phyloP scores from a whole-genome alignment of 2,797 vertebrate genomes.

The Eulemur rubriventer region DNA sequence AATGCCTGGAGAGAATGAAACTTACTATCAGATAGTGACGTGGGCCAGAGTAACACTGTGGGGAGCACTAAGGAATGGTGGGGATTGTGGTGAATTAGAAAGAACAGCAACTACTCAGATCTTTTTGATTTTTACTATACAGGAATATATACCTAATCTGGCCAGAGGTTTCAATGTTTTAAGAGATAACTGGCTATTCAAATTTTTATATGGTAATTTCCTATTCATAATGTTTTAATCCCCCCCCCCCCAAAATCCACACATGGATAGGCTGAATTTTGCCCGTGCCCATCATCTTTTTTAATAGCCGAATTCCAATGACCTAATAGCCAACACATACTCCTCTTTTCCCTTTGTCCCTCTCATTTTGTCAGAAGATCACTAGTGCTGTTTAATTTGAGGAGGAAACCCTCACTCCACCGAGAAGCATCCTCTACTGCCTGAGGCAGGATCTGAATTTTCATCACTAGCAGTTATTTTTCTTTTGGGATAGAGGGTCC shows the following conservation, averaged over 20 bases:
- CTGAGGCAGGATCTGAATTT: background rate
- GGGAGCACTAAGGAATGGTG: accelerated
- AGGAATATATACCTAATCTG: background rate
- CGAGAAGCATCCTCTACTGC: background rate
- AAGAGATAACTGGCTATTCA: background rate
- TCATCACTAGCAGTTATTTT: background rate
- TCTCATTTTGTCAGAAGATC: background rate
- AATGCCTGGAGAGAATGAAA: background rate
- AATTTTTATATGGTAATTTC: background rate
- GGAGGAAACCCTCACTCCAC: background rate
- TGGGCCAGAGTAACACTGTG: background rate
- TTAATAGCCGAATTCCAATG: conserved; percentile 12
- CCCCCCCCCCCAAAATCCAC: background rate
- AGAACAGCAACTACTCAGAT: background rate
- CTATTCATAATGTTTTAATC: background rate
- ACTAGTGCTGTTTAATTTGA: background rate
- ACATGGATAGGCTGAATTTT: background rate
- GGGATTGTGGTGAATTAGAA: too few species aligned
- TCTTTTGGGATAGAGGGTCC: background rate
- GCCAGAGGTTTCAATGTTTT: background rate
- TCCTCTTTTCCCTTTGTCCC: background rate
- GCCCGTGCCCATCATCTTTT: background rate
- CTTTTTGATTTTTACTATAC: background rate
- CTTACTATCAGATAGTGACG: background rate
- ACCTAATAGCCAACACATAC: background rate